A percentile compares a stretch with the other conserved stretches of the same genome.
These are phyloP conservation scores for Hirtodrosophila duncani DNA, from an alignment of 2,888 invertebrate genomes.

Conservation along the genomic window DNA sequence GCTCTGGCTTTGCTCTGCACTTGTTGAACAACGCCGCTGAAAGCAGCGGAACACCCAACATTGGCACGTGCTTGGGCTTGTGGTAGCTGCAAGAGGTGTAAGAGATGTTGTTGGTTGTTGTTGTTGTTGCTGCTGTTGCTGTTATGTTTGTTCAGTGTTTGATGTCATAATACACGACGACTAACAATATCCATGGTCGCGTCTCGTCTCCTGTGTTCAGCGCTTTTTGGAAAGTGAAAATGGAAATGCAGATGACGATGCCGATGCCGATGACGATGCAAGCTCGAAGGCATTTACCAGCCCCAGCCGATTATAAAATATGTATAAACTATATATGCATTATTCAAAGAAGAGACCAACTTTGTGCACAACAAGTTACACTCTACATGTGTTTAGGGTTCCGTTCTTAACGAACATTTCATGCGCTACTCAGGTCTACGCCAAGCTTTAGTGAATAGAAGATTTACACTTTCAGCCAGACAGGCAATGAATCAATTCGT, in stretches of 20 bases:
- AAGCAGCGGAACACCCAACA: too few species aligned
- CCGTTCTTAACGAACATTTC: slow-evolving; percentile 11
- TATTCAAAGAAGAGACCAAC: slow-evolving; percentile 26
- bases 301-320: slow-evolving; percentile 33
- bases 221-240: slow-evolving; percentile 16
- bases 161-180: slow-evolving; percentile 43
- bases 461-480: too few species aligned
- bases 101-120: too few species aligned
- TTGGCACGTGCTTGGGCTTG: too few species aligned
- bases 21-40: too few species aligned
- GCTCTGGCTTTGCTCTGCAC: too few species aligned
- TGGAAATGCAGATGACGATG: too few species aligned
- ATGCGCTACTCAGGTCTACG: neutral
- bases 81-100: too few species aligned
- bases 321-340: slow-evolving; percentile 29
- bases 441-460: neutral
- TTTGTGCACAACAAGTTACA: neutral
- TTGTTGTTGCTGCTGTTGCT: too few species aligned
- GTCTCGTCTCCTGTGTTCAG: slow-evolving; percentile 3
- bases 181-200: slow-evolving; percentile 18
- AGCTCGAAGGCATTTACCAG: slow-evolving; percentile 6
- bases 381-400: neutral
- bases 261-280: too few species aligned
- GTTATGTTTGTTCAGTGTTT: too few species aligned
- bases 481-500: too few species aligned